Evolutionary conservation across 2,113 vertebrate species (phyloP).

Genomic region (Callopanchax toddi): DNA sequence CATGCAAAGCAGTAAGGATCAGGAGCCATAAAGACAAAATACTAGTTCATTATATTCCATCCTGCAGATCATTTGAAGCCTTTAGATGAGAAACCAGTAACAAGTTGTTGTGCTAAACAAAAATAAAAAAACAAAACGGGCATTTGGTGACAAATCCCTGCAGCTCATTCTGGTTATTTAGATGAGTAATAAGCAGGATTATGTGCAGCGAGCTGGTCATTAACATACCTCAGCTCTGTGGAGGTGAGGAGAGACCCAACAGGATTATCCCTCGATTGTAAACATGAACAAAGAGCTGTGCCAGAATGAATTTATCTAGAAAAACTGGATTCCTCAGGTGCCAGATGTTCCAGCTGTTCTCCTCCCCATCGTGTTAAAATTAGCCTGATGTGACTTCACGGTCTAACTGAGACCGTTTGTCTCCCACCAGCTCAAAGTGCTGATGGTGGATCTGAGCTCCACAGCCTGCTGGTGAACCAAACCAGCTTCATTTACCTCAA

Average conservation of each 20-base stretch:
- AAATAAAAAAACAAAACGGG: background rate
- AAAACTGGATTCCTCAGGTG: constrained; percentile 19
- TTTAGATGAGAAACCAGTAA: background rate
- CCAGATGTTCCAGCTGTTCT: constrained; percentile 15
- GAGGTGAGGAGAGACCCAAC: constrained; percentile 38
- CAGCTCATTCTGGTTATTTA: constrained; percentile 14
- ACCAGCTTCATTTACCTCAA: background rate
- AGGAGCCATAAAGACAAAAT: no score
- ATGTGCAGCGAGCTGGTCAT: constrained; percentile 53
- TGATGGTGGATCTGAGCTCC: background rate
- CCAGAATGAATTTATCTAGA: constrained; percentile 23
- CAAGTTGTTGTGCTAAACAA: background rate
- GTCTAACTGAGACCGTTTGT: background rate
- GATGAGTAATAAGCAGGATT: constrained; percentile 44
- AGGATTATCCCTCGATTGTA: constrained; percentile 64
- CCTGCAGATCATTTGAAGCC: background rate
- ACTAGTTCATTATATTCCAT: no score
- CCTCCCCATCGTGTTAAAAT: constrained; percentile 28
- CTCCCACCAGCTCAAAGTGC: background rate
- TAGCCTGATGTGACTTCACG: constrained; percentile 1
- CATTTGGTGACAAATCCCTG: constrained; percentile 3
- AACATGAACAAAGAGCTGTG: constrained; percentile 35
- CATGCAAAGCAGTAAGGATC: no score
- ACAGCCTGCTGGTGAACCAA: background rate
- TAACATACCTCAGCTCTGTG: constrained; percentile 47